Conservation (phyloP, 2,113 vertebrate genomes). For the Orcinus orca region DNA sequence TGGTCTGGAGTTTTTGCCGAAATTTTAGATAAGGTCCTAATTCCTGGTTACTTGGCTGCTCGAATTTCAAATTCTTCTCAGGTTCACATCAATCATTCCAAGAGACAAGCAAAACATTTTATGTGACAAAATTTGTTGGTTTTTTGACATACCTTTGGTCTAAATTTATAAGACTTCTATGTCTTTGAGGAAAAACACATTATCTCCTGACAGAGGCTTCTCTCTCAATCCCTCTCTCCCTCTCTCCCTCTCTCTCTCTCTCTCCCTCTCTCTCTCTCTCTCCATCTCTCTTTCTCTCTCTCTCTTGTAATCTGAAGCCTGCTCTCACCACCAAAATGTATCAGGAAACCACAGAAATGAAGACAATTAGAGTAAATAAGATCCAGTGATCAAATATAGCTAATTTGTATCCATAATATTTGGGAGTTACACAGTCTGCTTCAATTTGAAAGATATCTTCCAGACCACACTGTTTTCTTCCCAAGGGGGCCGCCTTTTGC, state of each 20-base stretch:
- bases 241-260: accelerated
- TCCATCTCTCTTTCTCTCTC: too few species aligned
- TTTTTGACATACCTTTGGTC: conserved; percentile 32
- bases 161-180: neutral
- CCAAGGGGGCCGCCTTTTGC: conserved; percentile 63
- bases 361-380: conserved; percentile 66
- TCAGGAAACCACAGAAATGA: conserved; percentile 68
- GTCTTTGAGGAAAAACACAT: conserved; percentile 4
- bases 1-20: conserved; percentile 11
- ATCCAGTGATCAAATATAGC: conserved; percentile 70
- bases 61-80: conserved; percentile 63
- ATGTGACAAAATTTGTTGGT: neutral
- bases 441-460: conserved; percentile 76
- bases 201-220: neutral
- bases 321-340: neutral
- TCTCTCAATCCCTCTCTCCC: neutral
- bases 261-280: too few species aligned
- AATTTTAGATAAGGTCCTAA: conserved; percentile 42
- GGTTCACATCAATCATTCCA: conserved; percentile 58
- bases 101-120: conserved; percentile 48
- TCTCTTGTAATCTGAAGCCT: neutral
- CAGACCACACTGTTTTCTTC: conserved; percentile 66
- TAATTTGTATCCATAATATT: conserved; percentile 77
- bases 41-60: conserved; percentile 31
- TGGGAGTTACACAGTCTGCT: conserved; percentile 67